Evolutionary conservation across 2,113 vertebrate genomes (phyloP), one percentile per base, ranked within the genome.

Genomic region (Eira barbara): DNA sequence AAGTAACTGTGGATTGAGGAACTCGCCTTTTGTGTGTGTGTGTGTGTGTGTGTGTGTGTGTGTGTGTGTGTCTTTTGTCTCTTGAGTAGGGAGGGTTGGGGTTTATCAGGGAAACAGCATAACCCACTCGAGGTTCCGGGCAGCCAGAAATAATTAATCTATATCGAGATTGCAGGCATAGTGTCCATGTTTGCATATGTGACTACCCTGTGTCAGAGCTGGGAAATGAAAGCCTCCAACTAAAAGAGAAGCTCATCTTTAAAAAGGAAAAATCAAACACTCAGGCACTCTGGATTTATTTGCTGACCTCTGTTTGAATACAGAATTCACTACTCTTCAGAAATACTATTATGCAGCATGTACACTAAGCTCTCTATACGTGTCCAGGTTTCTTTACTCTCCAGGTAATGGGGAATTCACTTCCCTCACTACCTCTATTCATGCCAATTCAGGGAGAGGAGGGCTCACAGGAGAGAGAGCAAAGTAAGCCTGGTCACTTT

Each of bases 131-230:
- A 71, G 67, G 45, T 92, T 97, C 39, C 71, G 65, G 73, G 71
- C 65, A 76, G 97, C 76, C 78, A 90, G 93, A 94, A 92, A 93
- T 80, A 97, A 95, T 97, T 95, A 86, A 55, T 95, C 73, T 83
- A 65, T 69, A 78, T 85, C 36, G 91, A 94, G 95, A 89, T 78
- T 63, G 23, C 39, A 87, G 81, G 85, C 78, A 42, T 14, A 95
- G 47, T 55, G 90, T 29, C 63, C 4, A 2, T 34, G 42, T 91
- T 96, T 96, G 52, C 94, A 94, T 97, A 86, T 95, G 31, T 90
- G 27, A 94, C 25, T 76, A 61, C 17, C 55, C 85, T 7, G 23
- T 76, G 59, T 78, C 92, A 15, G 31, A 81, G 80, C 15, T 96
- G 84, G 12, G 27, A 95, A 97, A 88, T 69, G 92, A 95, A 95